Conservation (phyloP, 2,113 vertebrate genomes). For the Camelus dromedarius region DNA sequence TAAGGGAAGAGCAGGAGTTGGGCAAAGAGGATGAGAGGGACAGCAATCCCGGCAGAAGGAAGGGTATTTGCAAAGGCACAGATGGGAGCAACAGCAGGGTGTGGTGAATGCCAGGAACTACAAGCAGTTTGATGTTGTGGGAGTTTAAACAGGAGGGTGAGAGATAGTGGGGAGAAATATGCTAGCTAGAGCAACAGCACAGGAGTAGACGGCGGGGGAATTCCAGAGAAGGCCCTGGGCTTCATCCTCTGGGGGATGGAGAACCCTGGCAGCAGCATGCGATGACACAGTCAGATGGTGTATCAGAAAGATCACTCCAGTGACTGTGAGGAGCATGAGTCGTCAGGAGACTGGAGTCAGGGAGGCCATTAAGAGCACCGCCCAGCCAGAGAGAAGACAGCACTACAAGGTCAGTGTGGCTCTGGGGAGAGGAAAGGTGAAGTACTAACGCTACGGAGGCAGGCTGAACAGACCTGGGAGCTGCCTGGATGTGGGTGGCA, state of each 20-base stretch:
- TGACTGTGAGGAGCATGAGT: not conserved
- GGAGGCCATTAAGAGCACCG: not conserved
- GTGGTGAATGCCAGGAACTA: not conserved
- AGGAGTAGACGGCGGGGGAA: not conserved
- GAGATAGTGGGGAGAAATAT: not conserved
- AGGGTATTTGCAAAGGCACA: constrained; percentile 24
- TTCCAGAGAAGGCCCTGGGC: not conserved
- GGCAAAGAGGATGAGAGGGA: not conserved
- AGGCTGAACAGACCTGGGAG: not conserved
- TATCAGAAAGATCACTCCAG: not conserved
- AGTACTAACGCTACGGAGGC: not conserved
- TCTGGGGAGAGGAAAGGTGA: not conserved
- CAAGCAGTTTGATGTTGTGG: not conserved
- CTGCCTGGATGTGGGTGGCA: fast-evolving
- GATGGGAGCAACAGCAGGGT: constrained; percentile 25
- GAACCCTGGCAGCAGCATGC: not conserved
- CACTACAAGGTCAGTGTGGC: not conserved
- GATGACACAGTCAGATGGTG: not conserved
- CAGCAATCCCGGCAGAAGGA: constrained; percentile 26
- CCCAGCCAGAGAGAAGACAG: not conserved
- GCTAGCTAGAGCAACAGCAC: not conserved
- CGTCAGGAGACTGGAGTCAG: not conserved
- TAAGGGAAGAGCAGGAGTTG: not conserved
- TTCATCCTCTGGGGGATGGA: not conserved
- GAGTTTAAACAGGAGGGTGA: not conserved